Evolutionary conservation across 2,797 vertebrate species (phyloP).

Genomic region (Typhlichthys subterraneus): DNA sequence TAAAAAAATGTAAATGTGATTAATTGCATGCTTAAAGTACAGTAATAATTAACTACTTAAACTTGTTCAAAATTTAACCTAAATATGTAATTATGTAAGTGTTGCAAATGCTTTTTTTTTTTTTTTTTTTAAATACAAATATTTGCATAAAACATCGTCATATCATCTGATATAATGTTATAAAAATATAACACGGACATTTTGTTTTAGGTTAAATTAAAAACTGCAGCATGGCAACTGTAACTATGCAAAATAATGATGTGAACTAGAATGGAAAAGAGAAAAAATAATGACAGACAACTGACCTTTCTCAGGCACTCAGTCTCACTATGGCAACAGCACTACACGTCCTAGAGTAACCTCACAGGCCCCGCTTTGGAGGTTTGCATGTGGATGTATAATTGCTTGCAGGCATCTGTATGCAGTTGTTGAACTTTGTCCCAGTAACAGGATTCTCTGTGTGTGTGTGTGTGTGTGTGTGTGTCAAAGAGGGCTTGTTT

Average conservation of each 20-base stretch:
- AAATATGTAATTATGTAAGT: no score
- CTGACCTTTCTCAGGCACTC: conserved; percentile 75
- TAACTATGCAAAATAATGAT: conserved; percentile 35
- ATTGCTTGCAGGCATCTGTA: conserved; percentile 75
- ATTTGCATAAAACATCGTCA: not conserved
- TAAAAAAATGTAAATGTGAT: no score
- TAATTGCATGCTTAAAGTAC: no score
- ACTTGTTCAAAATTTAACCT: no score
- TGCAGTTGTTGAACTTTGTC: conserved; percentile 81
- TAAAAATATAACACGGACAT: no score
- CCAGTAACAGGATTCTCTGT: conserved; percentile 73
- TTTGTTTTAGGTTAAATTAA: not conserved
- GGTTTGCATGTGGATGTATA: conserved; percentile 70
- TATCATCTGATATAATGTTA: no score
- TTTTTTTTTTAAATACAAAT: conserved; percentile 3
- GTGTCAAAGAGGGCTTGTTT: conserved; percentile 70
- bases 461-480: conserved; percentile 32
- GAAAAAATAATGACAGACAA: conserved; percentile 63
- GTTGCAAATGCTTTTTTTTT: no score
- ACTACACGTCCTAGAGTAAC: conserved; percentile 80
- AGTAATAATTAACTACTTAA: no score
- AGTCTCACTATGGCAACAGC: conserved; percentile 76
- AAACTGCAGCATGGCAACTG: conserved; percentile 31
- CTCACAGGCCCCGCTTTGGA: conserved; percentile 61
- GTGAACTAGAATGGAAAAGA: conserved; percentile 13